These are phyloP conservation scores for Macrotis lagotis DNA, from an alignment of 2,113 vertebrate genomes.

Conservation along the genomic window DNA sequence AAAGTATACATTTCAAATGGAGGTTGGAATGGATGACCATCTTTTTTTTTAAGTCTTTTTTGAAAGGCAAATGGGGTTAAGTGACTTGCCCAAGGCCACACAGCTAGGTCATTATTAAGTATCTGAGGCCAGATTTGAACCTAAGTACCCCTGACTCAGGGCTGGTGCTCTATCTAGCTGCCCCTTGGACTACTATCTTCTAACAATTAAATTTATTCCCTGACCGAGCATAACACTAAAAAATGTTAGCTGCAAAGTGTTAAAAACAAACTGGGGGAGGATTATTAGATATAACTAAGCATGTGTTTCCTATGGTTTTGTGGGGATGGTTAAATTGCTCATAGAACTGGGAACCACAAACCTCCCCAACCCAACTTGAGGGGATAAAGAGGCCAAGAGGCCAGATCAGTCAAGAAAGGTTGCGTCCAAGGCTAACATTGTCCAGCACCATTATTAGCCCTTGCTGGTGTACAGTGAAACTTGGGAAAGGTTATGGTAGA, in stretches of 20 bases:
- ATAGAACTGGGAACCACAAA: background rate
- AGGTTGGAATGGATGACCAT: background rate
- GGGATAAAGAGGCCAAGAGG: background rate
- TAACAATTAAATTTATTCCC: slow-evolving; percentile 4
- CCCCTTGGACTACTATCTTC: background rate
- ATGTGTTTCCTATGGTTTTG: background rate
- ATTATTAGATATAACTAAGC: background rate
- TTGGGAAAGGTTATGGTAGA: background rate
- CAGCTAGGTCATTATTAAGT: too few relatives aligned
- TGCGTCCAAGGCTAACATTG: background rate
- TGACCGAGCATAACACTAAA: background rate
- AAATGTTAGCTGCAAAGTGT: slow-evolving; percentile 28
- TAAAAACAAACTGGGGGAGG: slow-evolving; percentile 29
- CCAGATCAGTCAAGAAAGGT: background rate
- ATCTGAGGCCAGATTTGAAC: too few relatives aligned
- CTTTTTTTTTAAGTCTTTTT: too few relatives aligned
- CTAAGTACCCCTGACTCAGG: too few relatives aligned
- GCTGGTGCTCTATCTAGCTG: too few relatives aligned
- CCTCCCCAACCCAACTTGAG: background rate
- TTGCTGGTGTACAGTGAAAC: background rate
- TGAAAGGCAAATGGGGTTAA: too few relatives aligned
- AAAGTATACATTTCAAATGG: slow-evolving; percentile 1
- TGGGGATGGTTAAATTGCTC: background rate
- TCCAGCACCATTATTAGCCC: background rate
- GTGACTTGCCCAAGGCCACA: too few relatives aligned